phyloP scores from a whole-genome alignment of 2,888 invertebrate genomes.

The Drosophila antonietae region DNA sequence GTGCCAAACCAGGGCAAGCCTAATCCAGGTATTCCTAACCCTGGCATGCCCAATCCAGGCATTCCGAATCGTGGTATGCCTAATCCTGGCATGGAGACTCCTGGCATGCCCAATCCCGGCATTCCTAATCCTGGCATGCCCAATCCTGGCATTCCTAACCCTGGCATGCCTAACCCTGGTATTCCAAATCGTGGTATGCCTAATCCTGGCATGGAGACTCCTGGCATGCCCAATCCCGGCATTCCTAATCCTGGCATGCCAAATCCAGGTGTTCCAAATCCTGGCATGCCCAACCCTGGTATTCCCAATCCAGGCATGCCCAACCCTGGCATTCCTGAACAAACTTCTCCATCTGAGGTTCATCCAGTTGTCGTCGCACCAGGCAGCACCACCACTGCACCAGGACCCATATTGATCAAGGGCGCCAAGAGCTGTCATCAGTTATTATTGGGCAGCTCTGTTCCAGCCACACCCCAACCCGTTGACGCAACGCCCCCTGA shows the following conservation, averaged over 20 bases:
- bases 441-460: constrained; percentile 38
- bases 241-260: constrained; percentile 19
- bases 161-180: constrained; percentile 14
- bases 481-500: constrained; percentile 19
- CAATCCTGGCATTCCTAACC: constrained; percentile 19
- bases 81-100: constrained; percentile 8
- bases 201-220: constrained; percentile 7
- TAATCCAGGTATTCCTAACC: constrained; percentile 15
- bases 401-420: constrained; percentile 23
- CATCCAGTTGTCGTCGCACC: constrained; percentile 32
- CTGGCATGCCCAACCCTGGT: constrained; percentile 16
- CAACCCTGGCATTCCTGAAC: constrained; percentile 19
- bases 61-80: constrained; percentile 31
- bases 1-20: constrained; percentile 32
- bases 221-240: constrained; percentile 24
- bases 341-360: constrained; percentile 34
- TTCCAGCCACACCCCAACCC: constrained; percentile 36
- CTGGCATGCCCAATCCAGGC: constrained; percentile 21
- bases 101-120: constrained; percentile 24
- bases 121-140: constrained; percentile 19
- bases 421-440: constrained; percentile 53
- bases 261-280: constrained; percentile 20
- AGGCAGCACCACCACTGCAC: constrained; percentile 26
- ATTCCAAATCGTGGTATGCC: constrained; percentile 31
- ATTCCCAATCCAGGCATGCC: constrained; percentile 20